Percentiles rank a stretch among this genome's conserved stretches.
Conservation (phyloP, 2,888 invertebrate genomes). For the Troides aeacus region DNA sequence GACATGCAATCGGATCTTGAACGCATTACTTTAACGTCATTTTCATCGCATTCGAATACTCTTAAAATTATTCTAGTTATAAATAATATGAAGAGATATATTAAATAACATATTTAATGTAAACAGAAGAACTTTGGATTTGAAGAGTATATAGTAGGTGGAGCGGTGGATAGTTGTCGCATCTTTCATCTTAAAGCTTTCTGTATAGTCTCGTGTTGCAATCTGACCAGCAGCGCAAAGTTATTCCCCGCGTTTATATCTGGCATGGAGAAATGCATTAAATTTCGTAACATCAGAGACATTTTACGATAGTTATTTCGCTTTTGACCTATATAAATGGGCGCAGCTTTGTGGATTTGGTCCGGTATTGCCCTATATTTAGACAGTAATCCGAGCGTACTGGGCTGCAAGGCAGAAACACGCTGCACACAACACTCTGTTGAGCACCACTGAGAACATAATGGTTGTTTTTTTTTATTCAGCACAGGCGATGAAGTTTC, state of each 20-base stretch:
- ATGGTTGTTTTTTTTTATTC: constrained; percentile 19
- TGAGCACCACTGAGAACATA: constrained; percentile 31
- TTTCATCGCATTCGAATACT: too few species aligned
- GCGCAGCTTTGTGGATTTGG: constrained; percentile 53
- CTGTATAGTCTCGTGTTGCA: constrained; percentile 37
- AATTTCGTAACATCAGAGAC: constrained; percentile 55
- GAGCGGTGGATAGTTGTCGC: too few species aligned
- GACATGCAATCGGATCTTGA: too few species aligned
- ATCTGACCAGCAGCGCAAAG: constrained; percentile 35
- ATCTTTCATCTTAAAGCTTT: background rate
- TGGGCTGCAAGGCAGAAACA: constrained; percentile 55
- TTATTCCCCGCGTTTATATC: constrained; percentile 43
- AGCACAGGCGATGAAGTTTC: constrained; percentile 3
- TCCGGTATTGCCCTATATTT: constrained; percentile 69
- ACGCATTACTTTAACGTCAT: too few species aligned
- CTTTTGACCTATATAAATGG: constrained; percentile 66
- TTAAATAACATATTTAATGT: too few species aligned
- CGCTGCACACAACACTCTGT: constrained; percentile 38
- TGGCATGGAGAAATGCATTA: constrained; percentile 40
- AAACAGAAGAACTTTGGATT: too few species aligned
- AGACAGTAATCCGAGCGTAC: constrained; percentile 53
- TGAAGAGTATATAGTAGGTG: too few species aligned
- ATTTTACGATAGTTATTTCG: constrained; percentile 62
- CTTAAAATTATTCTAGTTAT: too few species aligned
- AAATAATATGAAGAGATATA: too few species aligned